These are phyloP conservation scores for Magallana angulata DNA, from an alignment of 1,140 invertebrate species.

Conservation along the genomic window DNA sequence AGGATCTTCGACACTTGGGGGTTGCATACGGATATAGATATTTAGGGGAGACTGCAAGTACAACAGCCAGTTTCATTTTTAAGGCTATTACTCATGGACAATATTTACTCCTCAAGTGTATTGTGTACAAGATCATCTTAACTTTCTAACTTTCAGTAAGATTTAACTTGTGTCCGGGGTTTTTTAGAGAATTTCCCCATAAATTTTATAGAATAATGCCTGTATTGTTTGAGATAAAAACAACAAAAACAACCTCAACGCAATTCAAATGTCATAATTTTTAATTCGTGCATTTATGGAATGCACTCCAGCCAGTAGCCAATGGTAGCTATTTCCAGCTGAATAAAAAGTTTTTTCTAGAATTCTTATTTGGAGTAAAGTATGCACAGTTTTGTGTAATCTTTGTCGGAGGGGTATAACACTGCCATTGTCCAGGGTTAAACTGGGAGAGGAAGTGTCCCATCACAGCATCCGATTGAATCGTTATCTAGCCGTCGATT, in stretches of 20 bases:
- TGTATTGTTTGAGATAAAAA: too few species aligned
- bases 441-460: not conserved
- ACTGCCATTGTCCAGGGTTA: not conserved
- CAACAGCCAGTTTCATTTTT: not conserved
- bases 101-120: too few species aligned
- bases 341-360: too few species aligned
- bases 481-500: slow-evolving; percentile 5
- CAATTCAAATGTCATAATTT: not conserved
- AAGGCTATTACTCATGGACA: too few species aligned
- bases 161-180: too few species aligned
- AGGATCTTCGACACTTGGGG: slow-evolving; percentile 4
- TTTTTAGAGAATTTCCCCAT: too few species aligned
- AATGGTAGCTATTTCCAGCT: not conserved
- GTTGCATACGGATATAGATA: slow-evolving; percentile 4
- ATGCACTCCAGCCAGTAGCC: not conserved
- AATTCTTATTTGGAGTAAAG: not conserved
- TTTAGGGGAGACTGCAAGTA: not conserved
- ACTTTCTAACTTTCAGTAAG: too few species aligned
- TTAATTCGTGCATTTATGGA: not conserved
- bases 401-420: not conserved
- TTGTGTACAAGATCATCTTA: too few species aligned
- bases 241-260: too few species aligned
- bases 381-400: not conserved
- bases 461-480: slow-evolving; percentile 1
- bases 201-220: too few species aligned